Base-by-base conservation (phyloP, 2,797 vertebrate species). In the Varecia variegata region DNA sequence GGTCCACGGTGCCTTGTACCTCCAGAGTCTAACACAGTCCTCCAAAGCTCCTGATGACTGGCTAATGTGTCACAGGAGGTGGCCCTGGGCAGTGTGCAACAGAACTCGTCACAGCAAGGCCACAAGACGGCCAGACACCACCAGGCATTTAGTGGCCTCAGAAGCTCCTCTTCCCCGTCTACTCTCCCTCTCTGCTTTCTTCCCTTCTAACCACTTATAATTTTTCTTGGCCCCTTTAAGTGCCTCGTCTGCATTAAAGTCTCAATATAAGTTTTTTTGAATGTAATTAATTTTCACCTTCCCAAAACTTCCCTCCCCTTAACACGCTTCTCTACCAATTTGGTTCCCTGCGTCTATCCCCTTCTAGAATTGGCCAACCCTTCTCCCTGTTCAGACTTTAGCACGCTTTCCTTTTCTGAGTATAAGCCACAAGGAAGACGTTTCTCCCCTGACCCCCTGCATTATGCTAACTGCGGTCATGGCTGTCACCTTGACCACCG, bases 381-480 rank as follows among this genome's bases (percentile, higher is more conserved):
- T n/a, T 11, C 58, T 76, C 32, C 38, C 45, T 6, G 5, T 13
- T 67, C 27, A 21, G 23, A 74, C 7, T 6, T 27, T 7, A 35
- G 20, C 1, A 32, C 13, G 25, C 58, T 54, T 54, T 67, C 32
- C 56, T 73, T 12, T 35, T 58, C 50, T 23, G 38, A 45, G 77
- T 11, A 13, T 43, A 27, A 76, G 58, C 62, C 60, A 13, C 7
- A 27, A 15, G 77, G 23, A 50, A 52, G 40, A 20, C 40, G 50
- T 14, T 7, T 7, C 6, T 4, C 4, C 40, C 25, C 4, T 7
- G 9, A 27, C 8, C 25, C 11, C 20, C 17, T 3, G 50, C 0
- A 1, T 15, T 4, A 10, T 0, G 17, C 62, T 30, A 21, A 40
- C 25, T 25, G 54, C 47, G 30, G 12, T 67, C 47, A 4, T 0